Percentiles rank a stretch among this genome's conserved stretches.
phyloP scores from a whole-genome alignment of 2,113 vertebrate species.

The Toxotes jaculatrix region DNA sequence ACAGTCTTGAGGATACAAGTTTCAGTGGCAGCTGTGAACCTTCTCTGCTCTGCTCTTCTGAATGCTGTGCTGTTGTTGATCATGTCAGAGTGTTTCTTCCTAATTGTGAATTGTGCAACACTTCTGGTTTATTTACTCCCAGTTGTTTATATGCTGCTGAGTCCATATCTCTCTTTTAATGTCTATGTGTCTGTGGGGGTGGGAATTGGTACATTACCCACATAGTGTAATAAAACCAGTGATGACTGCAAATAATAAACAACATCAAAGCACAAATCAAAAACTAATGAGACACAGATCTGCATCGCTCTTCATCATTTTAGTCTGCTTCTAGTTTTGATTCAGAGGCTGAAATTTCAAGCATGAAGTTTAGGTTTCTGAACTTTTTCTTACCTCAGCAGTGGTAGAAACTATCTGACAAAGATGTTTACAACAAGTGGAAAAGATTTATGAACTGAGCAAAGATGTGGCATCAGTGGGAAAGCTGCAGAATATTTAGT shows the following conservation, averaged over 20 bases:
- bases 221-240: too few species aligned
- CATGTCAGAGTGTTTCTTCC: too few species aligned
- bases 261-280: background rate
- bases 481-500: background rate
- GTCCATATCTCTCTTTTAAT: background rate
- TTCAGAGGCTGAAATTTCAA: background rate
- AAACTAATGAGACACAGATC: background rate
- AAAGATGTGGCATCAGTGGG: conserved; percentile 10
- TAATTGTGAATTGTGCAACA: too few species aligned
- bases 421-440: conserved; percentile 12
- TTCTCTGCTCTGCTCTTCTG: too few species aligned
- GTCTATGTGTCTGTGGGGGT: background rate
- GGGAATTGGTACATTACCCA: background rate
- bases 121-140: too few species aligned
- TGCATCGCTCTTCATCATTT: background rate
- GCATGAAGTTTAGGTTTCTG: background rate
- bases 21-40: too few species aligned
- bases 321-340: background rate
- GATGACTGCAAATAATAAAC: too few species aligned
- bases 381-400: background rate
- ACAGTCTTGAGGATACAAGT: too few species aligned
- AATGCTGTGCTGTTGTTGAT: too few species aligned
- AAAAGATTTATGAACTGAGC: background rate
- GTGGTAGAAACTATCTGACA: too few species aligned
- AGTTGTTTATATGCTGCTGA: background rate